Base-by-base conservation (phyloP, 2,113 vertebrate species). In the Suricata suricatta region DNA sequence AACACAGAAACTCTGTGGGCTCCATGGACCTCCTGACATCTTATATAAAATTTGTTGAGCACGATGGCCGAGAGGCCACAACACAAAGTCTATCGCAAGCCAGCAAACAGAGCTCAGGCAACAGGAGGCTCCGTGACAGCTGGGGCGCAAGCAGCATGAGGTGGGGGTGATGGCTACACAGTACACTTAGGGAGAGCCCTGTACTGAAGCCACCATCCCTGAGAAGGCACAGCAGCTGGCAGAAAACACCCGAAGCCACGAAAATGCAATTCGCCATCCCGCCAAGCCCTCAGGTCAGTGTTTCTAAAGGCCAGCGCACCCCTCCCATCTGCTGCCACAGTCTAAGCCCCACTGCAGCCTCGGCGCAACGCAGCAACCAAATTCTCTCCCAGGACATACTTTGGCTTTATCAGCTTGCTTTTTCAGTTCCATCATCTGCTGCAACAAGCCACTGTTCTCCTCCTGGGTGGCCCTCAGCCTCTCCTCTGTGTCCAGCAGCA, bases 351-450 rank as follows among this genome's bases (percentile, higher is more conserved):
- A 47, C 33, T 3, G 17, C 35, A 14, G 80, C 72, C 68, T 10
- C 0, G 13, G 14, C 0, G 7, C 3, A 0, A 17, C n/a, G 1
- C n/a, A 25, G 14, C 7, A 23, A 9, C 2, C 5, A 0, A 0
- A 11, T 7, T 25, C 44, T 44, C 63, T 44, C 25, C 76, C 29
- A 2, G 5, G n/a, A 98, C 98, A 0, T 98, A 99, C 99, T 98
- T 98, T 98, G 96, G 98, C 99, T 92, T 99, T 98, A 82, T 99
- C 99, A 0, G 99, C 99, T 92, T 99, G 99, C 11, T 98, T 97
- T 91, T 98, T 98, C 98, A 99, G 98, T 90, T 99, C 99, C 69
- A 99, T 98, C 50, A 99, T 96, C 96, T 98, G 97, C 93, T 98
- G 99, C 97, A 99, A 97, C 88, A 99, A 96, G 88, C 99, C 97